These are phyloP conservation scores for Sarcophaga carnaria DNA, from an alignment of 2,888 invertebrate genomes.

Conservation along the genomic window DNA sequence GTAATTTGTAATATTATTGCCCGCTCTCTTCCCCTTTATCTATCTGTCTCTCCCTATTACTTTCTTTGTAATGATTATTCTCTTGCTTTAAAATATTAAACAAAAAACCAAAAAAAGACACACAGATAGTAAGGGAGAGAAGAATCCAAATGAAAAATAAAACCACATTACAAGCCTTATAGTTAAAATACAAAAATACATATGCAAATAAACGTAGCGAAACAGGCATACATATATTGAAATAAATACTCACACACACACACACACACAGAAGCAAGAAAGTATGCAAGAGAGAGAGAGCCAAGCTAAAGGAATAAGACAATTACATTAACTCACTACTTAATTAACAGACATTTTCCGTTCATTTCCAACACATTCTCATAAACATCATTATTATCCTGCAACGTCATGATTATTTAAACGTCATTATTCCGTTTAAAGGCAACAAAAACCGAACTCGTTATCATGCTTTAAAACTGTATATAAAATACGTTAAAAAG, in stretches of 20 bases:
- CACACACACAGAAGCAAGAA: background rate
- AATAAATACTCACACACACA: background rate
- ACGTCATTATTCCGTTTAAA: no score
- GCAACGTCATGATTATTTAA: no score
- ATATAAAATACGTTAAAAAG: no score
- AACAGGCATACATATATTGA: no score
- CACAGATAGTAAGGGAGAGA: background rate
- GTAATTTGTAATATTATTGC: constrained; percentile 18
- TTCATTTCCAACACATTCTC: background rate
- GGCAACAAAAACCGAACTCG: no score
- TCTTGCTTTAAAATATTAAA: constrained; percentile 24
- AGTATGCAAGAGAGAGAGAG: background rate
- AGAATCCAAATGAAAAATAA: constrained; percentile 38
- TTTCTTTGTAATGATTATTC: background rate
- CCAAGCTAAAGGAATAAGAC: background rate
- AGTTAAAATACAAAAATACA: constrained; percentile 28
- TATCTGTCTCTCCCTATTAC: background rate
- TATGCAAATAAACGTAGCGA: background rate
- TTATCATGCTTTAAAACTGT: no score
- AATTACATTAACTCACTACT: constrained; percentile 54
- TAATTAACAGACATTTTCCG: constrained; percentile 56
- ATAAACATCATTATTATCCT: background rate
- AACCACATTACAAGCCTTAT: constrained; percentile 56
- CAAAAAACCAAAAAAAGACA: background rate
- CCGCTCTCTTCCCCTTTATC: background rate